Evolutionary conservation across 2,797 vertebrate genomes (phyloP), one percentile per base, ranked within the genome.

Genomic region (Pangasius djambal): DNA sequence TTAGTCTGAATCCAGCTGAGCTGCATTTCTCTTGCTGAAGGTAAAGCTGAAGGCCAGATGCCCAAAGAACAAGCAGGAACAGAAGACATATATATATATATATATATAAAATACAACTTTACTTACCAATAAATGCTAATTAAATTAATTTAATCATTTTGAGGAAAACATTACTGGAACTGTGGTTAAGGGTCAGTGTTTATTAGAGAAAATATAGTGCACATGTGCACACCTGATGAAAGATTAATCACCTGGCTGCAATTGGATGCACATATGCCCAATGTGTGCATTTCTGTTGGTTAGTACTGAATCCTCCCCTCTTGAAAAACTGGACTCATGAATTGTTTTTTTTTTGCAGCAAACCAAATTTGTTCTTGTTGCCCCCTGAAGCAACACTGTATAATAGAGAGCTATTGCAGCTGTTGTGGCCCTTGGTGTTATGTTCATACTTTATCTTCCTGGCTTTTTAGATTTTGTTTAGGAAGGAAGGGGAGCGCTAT

Each of bases 401-500:
- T 79, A 22, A 44, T 25, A 25, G 50, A 22, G 1, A 1, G 4
- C 18, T 84, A 48, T 6, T n/a, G 25, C 5, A n/a, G 13, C 4
- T 50, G 9, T 40, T 72, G 18, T 72, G 18, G 34, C 18, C 18
- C 25, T 13, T 78, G 34, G 20, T 61, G 20, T 37, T 1, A 20
- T 50, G 44, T 81, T 55, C 18, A 81, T 69, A 37, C 5, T 81
- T 44, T 55, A 20, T 90, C 4, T 82, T 88, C 44, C 28, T 67
- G 6, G 86, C 57, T 48, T 31, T 18, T 0, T 90, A 99, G 99
- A 97, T 99, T 34, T 97, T 99, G 92, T 99, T 98, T 90, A 97
- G 98, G 92, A 98, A 97, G 90, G 97, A 98, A 22, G 99, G 98
- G 10, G 97, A 99, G 93, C 96, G 97, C 86, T 97, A 98, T 6